phyloP scores from a whole-genome alignment of 2,113 vertebrate genomes.

The Dipodomys spectabilis region DNA sequence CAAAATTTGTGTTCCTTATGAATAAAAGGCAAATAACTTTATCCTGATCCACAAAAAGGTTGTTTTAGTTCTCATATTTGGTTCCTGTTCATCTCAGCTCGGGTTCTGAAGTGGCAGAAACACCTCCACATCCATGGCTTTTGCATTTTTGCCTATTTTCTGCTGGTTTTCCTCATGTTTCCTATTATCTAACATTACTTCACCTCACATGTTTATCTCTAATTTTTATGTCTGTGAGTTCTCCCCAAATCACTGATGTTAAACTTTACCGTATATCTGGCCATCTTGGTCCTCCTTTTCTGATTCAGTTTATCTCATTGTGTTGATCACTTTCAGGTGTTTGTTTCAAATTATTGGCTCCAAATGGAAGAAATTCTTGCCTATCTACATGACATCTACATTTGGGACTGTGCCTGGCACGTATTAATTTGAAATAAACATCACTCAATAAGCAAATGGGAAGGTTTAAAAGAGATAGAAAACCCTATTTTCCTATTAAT shows the following conservation, averaged over 20 bases:
- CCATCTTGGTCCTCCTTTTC: accelerated
- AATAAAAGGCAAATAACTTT: neutral
- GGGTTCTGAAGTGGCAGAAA: neutral
- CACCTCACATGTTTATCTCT: neutral
- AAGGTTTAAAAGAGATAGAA: neutral
- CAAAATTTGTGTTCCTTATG: neutral
- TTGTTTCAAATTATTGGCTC: no score
- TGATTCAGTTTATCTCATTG: neutral
- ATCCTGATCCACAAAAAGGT: neutral
- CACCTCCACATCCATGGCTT: no score
- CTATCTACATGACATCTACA: neutral
- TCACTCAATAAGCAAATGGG: neutral
- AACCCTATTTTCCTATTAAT: neutral
- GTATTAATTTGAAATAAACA: neutral
- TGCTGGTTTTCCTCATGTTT: neutral
- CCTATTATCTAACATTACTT: accelerated
- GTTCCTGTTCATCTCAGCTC: neutral
- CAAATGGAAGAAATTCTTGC: neutral
- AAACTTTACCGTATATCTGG: neutral
- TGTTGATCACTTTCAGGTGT: neutral
- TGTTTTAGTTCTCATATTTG: no score
- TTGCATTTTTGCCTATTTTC: neutral
- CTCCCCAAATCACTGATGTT: neutral
- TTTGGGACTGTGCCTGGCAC: neutral
- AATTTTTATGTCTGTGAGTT: accelerated